Conservation (phyloP, 2,888 invertebrate genomes). For the Pristionchus entomophagus region DNA sequence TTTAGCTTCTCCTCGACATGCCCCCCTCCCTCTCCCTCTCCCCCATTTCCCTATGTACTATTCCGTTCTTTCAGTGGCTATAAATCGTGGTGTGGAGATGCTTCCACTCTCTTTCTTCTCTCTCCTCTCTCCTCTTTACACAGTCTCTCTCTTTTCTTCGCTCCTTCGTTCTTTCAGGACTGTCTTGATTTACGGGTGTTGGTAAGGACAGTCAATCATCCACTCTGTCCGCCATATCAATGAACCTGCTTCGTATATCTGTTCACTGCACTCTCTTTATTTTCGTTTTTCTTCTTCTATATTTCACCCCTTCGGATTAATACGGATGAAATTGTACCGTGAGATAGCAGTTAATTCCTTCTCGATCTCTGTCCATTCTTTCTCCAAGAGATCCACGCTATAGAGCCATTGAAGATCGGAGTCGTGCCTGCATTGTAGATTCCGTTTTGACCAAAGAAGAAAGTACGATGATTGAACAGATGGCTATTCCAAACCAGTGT, state of each 20-base stretch:
- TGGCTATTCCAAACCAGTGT: too few relatives aligned
- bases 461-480: too few relatives aligned
- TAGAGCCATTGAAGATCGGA: too few relatives aligned
- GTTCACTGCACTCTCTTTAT: background rate
- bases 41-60: background rate
- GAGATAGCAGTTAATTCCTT: too few relatives aligned
- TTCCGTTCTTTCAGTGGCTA: background rate
- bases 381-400: too few relatives aligned
- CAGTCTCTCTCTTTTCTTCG: background rate
- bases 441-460: too few relatives aligned
- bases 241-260: background rate
- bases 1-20: too few relatives aligned
- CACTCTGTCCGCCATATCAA: background rate
- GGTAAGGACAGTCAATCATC: background rate
- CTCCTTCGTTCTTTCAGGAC: background rate
- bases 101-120: background rate
- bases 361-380: too few relatives aligned
- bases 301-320: background rate
- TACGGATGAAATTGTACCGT: too few relatives aligned
- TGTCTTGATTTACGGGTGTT: constrained; percentile 22
- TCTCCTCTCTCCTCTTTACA: background rate
- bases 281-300: background rate
- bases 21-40: too few relatives aligned
- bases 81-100: too few relatives aligned
- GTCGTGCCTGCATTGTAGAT: too few relatives aligned